Evolutionary conservation across 2,888 invertebrate species (phyloP).

Genomic region (Brenthis daphne): DNA sequence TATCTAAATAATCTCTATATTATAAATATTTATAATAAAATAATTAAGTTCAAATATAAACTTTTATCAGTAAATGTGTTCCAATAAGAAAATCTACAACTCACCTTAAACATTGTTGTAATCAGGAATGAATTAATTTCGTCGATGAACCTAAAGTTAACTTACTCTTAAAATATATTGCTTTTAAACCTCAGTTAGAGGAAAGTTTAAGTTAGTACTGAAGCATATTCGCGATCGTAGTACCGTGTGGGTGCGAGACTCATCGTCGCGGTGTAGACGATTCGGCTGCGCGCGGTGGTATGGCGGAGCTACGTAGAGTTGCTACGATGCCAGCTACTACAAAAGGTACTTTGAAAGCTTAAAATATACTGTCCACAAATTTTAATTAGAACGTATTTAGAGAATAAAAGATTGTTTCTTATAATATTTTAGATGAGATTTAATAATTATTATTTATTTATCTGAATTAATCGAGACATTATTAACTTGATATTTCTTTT

Average conservation of each 20-base stretch:
- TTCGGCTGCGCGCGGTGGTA: slow-evolving; percentile 62
- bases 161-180: slow-evolving; percentile 45
- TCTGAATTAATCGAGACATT: too few species aligned
- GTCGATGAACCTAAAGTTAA: slow-evolving; percentile 36
- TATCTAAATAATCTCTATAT: too few species aligned
- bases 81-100: slow-evolving; percentile 43
- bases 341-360: neutral
- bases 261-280: slow-evolving; percentile 53
- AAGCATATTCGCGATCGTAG: slow-evolving; percentile 38
- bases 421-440: too few species aligned
- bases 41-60: too few species aligned
- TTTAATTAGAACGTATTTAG: neutral
- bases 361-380: neutral
- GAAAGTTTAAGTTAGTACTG: slow-evolving; percentile 40
- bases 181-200: slow-evolving; percentile 49
- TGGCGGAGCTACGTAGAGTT: slow-evolving; percentile 52
- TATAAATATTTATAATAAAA: too few species aligned
- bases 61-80: too few species aligned
- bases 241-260: slow-evolving; percentile 42
- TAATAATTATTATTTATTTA: too few species aligned
- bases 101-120: slow-evolving; percentile 55
- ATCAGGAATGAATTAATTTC: slow-evolving; percentile 43
- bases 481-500: too few species aligned
- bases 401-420: too few species aligned
- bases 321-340: slow-evolving; percentile 4